phyloP scores from a whole-genome alignment of 2,797 vertebrate species.

The Dicrostonyx torquatus region DNA sequence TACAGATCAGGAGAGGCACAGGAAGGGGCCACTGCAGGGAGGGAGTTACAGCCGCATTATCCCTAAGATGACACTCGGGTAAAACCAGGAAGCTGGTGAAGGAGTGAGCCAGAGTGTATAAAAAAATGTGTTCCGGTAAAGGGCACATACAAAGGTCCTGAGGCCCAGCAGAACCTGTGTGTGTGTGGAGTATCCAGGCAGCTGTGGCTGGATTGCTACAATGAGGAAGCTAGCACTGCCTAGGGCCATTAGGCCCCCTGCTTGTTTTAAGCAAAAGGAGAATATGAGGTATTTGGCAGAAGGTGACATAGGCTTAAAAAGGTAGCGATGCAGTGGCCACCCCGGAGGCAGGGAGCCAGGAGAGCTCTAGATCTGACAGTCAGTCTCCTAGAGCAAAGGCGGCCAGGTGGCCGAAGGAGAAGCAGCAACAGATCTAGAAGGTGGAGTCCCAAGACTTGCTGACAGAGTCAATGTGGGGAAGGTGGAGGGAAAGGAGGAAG shows the following conservation, averaged over 20 bases:
- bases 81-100: background rate
- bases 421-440: background rate
- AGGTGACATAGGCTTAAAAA: background rate
- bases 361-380: background rate
- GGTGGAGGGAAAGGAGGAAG: background rate
- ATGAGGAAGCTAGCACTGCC: accelerated
- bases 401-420: background rate
- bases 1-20: background rate
- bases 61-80: background rate
- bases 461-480: background rate
- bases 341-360: background rate
- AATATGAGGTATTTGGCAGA: background rate
- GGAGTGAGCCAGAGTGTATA: background rate
- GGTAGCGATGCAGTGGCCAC: background rate
- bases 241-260: accelerated
- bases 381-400: accelerated
- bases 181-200: background rate
- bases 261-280: too few relatives aligned
- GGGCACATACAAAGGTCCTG: background rate
- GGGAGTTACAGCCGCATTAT: background rate
- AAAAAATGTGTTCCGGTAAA: background rate
- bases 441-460: background rate
- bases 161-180: background rate
- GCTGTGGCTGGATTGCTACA: background rate
- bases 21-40: background rate